Base-by-base conservation (phyloP, 2,797 vertebrate species). In the Glossophaga mutica region DNA sequence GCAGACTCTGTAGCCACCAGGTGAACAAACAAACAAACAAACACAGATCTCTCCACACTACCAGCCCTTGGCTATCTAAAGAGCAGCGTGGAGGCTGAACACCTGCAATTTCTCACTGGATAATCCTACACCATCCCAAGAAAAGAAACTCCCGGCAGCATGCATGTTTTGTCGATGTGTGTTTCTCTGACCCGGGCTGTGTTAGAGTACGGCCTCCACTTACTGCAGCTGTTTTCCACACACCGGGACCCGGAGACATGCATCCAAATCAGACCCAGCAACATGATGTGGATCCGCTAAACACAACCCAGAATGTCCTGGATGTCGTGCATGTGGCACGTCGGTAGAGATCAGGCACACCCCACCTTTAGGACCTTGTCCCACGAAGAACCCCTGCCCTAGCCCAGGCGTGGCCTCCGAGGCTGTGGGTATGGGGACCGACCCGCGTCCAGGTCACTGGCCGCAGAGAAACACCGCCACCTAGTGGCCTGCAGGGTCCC, bases 381-480 rank as follows among this genome's bases (percentile, higher is more conserved):
- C 48, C 14, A 22, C 7, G 32, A 79, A 6, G 24, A 84, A 29
- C 1, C 0, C 1, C 4, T 6, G 52, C 15, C 65, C 77, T 37
- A 46, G 15, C 57, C 32, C 9, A 6, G 77, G 10, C n/a, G 22
- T 6, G 8, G 42, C 39, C 4, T 79, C 18, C 6, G 1, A 6
- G 14, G 76, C 18, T n/a, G 0, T 68, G 21, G 2, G 14, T n/a
- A 34, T n/a, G 48, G 0, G 21, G 0, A 0, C 0, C 0, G 19
- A n/a, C 9, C 0, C 0, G 1, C 0, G 3, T 37, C 32, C 10
- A 16, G 73, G 42, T 34, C 26, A 18, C 22, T 44, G 52, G 65
- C 76, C 7, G 0, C 50, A 2, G 97, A 67, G 94, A 94, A 97
- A 97, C 48, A 95, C 5, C 50, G 0, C 97, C 97, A 96, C 48